phyloP scores from a whole-genome alignment of 2,113 vertebrate species.

The Tapirus terrestris region DNA sequence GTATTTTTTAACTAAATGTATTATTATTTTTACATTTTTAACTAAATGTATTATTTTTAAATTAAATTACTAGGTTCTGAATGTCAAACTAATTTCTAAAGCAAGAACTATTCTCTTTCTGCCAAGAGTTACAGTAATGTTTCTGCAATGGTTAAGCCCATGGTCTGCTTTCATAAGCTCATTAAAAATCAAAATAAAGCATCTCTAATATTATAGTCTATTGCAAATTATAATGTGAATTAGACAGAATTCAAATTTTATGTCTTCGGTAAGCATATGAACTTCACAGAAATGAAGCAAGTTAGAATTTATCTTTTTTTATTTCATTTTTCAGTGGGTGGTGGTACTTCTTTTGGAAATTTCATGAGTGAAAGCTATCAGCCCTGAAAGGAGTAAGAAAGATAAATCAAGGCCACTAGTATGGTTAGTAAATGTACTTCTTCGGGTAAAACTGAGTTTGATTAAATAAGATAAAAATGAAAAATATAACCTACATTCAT shows the following conservation, averaged over 20 bases:
- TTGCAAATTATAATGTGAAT: background rate
- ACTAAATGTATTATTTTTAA: background rate
- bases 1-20: background rate
- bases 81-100: constrained; percentile 47
- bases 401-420: constrained; percentile 10
- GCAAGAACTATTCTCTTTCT: background rate
- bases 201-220: background rate
- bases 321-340: background rate
- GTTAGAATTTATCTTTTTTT: constrained; percentile 26
- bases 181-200: constrained; percentile 2
- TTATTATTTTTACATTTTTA: background rate
- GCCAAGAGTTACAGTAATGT: background rate
- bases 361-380: background rate
- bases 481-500: background rate
- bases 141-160: background rate
- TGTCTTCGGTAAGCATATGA: constrained; percentile 4
- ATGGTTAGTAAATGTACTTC: background rate
- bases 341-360: constrained; percentile 13
- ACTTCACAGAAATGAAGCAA: background rate
- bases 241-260: constrained; percentile 17
- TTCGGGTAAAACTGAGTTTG: constrained; percentile 35
- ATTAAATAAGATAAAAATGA: constrained; percentile 54
- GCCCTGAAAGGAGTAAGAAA: constrained; percentile 27
- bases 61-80: background rate
- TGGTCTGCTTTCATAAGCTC: background rate